Base-by-base conservation (phyloP, 2,113 vertebrate species). In the Hippotragus niger region DNA sequence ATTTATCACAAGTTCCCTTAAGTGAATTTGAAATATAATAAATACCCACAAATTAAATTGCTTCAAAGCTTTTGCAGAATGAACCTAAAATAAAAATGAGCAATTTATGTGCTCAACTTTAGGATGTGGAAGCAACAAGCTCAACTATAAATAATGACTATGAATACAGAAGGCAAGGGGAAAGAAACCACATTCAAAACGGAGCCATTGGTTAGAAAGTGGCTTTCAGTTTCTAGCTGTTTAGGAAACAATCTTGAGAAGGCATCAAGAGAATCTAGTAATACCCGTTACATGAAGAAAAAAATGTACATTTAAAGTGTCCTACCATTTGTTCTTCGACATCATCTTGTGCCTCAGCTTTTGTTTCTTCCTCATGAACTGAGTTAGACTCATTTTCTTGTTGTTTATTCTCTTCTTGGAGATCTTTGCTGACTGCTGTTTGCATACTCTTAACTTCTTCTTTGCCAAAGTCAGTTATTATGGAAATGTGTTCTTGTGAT, bases 291-390 rank as follows among this genome's bases (percentile, higher is more conserved):
- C 57, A 45, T 1, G 36, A 84, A 67, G 25, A 36, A 47, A 76
- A 71, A 84, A 83, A 36, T 1, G 2, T 31, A 60, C 33, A 87
- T 60, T 58, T 40, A 62, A 91, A 82, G 27, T 50, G 62, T 36
- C 97, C 58, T 95, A 98, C 98, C 97, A 0, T 50, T 23, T 25
- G 40, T 4, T 2, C 14, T 36, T 64, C 62, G 7, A 0, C 3
- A 8, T 78, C 40, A 5, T 3, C 53, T 45, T 50, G 94, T 57
- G 96, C 97, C 27, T 97, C 83, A 14, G 93, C 95, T 64, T 60
- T 62, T 0, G 0, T 7, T 62, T 98, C 99, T 17, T 98, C 98
- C 7, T 98, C 98, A 31, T 21, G 21, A 14, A 50, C 12, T 19
- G 78, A 21, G 10, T 64, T 1, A 15, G 23, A 21, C 6, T 17